Conservation (phyloP, 2,888 invertebrate genomes). For the Trissoscelio sp. region DNA sequence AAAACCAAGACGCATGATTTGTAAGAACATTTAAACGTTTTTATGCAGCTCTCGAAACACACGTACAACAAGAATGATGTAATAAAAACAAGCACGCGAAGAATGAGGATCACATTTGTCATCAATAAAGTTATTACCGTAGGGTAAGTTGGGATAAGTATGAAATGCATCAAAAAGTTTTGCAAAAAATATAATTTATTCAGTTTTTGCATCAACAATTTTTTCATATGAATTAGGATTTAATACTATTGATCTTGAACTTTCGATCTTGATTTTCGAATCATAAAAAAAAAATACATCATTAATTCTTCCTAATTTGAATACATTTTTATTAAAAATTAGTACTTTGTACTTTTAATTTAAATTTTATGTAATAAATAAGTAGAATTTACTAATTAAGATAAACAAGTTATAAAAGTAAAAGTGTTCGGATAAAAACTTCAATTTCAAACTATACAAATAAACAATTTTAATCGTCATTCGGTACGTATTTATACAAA, state of each 20-base stretch:
- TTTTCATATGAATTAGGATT: not conserved
- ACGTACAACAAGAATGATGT: conserved; percentile 18
- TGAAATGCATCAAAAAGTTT: conserved; percentile 9
- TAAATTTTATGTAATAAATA: not conserved
- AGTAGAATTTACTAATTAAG: not conserved
- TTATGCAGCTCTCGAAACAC: conserved; percentile 30
- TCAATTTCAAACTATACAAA: too few species aligned
- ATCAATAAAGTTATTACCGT: conserved; percentile 26
- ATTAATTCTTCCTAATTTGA: conserved; percentile 2
- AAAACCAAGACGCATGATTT: conserved; percentile 29
- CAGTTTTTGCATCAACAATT: conserved; percentile 18
- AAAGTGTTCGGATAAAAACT: not conserved
- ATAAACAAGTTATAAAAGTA: not conserved
- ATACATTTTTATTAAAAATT: not conserved
- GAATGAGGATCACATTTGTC: conserved; percentile 18
- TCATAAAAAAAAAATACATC: too few species aligned
- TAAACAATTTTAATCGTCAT: too few species aligned
- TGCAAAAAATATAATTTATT: conserved; percentile 19
- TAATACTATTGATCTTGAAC: conserved; percentile 35
- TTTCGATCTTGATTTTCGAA: conserved; percentile 11
- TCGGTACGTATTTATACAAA: too few species aligned
- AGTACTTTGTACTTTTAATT: not conserved
- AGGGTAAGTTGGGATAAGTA: conserved; percentile 14
- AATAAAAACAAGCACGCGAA: conserved; percentile 35
- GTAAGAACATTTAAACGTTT: conserved; percentile 25